phyloP scores from a whole-genome alignment of 2,888 invertebrate genomes.

The Acrobasis repandana region DNA sequence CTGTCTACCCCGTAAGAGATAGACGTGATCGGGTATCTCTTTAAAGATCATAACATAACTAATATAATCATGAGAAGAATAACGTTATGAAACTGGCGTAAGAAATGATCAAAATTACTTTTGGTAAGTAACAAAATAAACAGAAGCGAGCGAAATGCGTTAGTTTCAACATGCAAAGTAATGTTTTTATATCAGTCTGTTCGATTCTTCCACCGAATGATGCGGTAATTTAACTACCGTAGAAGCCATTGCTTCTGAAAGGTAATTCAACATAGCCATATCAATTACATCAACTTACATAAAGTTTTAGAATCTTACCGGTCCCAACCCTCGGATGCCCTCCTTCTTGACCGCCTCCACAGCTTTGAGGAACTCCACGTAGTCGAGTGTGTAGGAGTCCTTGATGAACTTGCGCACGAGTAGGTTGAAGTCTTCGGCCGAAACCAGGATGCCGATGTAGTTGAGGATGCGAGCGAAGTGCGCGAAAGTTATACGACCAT shows the following conservation, averaged over 20 bases:
- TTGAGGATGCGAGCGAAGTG: constrained; percentile 89
- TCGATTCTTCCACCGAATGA: too few species aligned
- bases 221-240: too few species aligned
- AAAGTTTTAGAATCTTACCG: constrained; percentile 60
- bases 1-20: too few species aligned
- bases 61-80: too few species aligned
- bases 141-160: too few species aligned
- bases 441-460: constrained; percentile 87
- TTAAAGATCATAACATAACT: too few species aligned
- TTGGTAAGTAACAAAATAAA: too few species aligned
- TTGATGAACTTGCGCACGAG: constrained; percentile 89
- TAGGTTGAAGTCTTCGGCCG: constrained; percentile 88
- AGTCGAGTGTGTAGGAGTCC: constrained; percentile 90
- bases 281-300: background rate
- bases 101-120: too few species aligned
- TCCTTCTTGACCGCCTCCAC: constrained; percentile 86
- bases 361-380: constrained; percentile 87
- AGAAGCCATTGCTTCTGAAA: background rate
- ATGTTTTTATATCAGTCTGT: too few species aligned
- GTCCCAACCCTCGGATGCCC: constrained; percentile 74
- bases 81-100: too few species aligned
- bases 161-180: too few species aligned
- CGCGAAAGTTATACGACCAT: constrained; percentile 88
- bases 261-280: background rate
- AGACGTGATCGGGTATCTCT: too few species aligned